Percentiles rank a stretch among this genome's conserved stretches.
These are phyloP conservation scores for Anorthoa munda DNA, from an alignment of 2,888 invertebrate genomes.

Conservation along the genomic window DNA sequence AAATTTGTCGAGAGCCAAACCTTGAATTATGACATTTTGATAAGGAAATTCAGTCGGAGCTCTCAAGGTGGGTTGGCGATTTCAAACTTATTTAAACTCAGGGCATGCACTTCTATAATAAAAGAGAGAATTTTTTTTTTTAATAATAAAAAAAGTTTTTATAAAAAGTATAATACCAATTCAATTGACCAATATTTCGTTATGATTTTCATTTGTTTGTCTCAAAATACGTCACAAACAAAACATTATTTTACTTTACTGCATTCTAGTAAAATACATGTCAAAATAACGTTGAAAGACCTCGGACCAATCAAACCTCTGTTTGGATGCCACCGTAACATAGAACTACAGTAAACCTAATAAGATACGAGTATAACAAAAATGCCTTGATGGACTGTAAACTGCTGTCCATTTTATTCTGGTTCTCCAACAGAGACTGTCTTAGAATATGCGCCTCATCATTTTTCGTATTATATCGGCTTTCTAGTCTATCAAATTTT, in stretches of 20 bases:
- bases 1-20: too few relatives aligned
- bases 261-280: not conserved
- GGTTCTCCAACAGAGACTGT: constrained; percentile 2
- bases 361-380: not conserved
- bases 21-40: too few relatives aligned
- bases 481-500: constrained; percentile 32
- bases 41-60: too few relatives aligned
- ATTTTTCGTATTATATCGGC: constrained; percentile 1
- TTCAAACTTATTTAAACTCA: too few relatives aligned
- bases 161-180: not conserved
- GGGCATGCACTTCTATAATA: not conserved
- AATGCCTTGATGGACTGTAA: not conserved
- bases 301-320: constrained; percentile 14
- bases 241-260: not conserved
- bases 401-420: constrained; percentile 4
- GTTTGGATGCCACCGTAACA: not conserved
- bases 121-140: not conserved
- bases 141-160: not conserved
- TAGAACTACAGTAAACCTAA: constrained; percentile 13
- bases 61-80: too few relatives aligned
- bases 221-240: too few relatives aligned
- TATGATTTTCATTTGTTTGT: too few relatives aligned
- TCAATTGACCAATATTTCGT: too few relatives aligned
- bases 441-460: not conserved
- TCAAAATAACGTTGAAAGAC: constrained; percentile 9